These are phyloP conservation scores for Cochlearius cochlearius DNA, from an alignment of 2,113 vertebrate genomes.

Conservation along the genomic window DNA sequence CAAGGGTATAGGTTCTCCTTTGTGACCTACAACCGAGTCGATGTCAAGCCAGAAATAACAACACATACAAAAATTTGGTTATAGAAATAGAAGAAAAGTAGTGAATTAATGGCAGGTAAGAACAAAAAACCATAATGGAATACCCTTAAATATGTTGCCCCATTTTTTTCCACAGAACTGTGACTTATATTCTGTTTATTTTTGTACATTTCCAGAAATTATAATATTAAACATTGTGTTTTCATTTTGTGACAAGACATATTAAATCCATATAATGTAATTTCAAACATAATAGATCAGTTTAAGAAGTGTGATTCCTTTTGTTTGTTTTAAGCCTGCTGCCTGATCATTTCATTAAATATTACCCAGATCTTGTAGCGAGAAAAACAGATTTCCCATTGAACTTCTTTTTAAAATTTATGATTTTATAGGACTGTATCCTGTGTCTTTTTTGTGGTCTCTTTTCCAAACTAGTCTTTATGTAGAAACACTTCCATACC, in stretches of 20 bases:
- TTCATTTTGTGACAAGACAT: not conserved
- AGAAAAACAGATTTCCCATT: not conserved
- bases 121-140: not conserved
- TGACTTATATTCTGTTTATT: not conserved
- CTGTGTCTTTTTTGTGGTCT: not conserved
- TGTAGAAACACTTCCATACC: not conserved
- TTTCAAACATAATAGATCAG: not conserved
- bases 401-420: not conserved
- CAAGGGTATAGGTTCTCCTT: not conserved
- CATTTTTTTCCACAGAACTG: not conserved
- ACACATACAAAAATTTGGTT: not conserved
- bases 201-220: not conserved
- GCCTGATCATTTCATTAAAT: not conserved
- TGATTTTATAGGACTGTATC: not conserved
- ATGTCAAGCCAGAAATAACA: not conserved
- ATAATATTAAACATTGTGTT: not conserved
- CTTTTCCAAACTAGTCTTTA: not conserved
- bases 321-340: not conserved
- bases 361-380: not conserved
- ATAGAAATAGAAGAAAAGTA: not conserved
- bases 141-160: not conserved
- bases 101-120: not conserved
- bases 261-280: not conserved
- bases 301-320: not conserved
- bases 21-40: not conserved